Percentiles rank a stretch among this genome's conserved stretches.
Evolutionary conservation across 2,888 invertebrate genomes (phyloP).

Genomic region (Drosophila austrosaltans): DNA sequence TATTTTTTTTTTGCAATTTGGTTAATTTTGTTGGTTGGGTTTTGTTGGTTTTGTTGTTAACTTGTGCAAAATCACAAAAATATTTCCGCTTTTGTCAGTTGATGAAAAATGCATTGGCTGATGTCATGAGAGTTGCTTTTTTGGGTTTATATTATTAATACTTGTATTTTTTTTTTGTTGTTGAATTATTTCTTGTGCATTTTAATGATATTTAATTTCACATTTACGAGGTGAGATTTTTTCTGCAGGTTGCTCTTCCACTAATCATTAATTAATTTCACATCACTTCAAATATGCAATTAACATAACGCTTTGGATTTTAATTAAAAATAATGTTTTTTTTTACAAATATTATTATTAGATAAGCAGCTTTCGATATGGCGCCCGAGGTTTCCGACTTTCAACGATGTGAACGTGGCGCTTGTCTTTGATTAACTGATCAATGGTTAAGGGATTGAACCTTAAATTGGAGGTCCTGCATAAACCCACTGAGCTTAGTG

Average conservation of each 20-base stretch:
- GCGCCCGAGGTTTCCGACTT: conserved; percentile 21
- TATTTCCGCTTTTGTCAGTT: conserved; percentile 58
- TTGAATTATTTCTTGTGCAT: conserved; percentile 51
- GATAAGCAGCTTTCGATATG: conserved; percentile 12
- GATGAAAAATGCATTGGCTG: conserved; percentile 68
- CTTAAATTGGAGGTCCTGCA: neutral
- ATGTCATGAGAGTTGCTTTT: conserved; percentile 60
- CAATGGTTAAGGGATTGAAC: conserved; percentile 33
- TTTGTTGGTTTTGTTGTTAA: conserved; percentile 65
- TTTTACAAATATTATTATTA: conserved; percentile 36
- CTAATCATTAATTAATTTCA: conserved; percentile 78
- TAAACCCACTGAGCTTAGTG: neutral
- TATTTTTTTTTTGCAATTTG: neutral
- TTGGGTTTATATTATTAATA: conserved; percentile 19
- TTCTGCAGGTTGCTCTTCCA: conserved; percentile 57
- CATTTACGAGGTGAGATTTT: conserved; percentile 49
- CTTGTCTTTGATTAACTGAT: conserved; percentile 80
- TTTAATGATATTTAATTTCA: conserved; percentile 72
- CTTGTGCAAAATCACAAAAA: conserved; percentile 70
- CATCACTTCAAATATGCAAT: conserved; percentile 73
- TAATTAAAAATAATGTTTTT: conserved; percentile 60
- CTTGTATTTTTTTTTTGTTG: conserved; percentile 40
- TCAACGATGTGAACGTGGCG: conserved; percentile 61
- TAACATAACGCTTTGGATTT: conserved; percentile 53
- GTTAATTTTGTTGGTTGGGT: conserved; percentile 1